These are phyloP conservation scores for Condylostylus longicornis DNA, from an alignment of 1,140 invertebrate genomes.

Conservation along the genomic window DNA sequence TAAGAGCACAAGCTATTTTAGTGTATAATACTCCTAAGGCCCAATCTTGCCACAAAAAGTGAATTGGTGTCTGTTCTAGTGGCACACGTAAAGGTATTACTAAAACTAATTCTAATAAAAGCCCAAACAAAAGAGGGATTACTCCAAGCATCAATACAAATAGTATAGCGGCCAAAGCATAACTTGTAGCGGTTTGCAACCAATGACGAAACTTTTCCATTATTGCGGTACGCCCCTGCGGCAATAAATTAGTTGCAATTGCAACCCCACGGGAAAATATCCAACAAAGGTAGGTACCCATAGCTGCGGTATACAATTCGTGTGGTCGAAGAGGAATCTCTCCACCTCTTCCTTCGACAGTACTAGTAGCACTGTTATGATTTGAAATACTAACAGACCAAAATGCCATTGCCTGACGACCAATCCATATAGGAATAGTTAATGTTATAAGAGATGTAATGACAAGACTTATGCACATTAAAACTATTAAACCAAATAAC, in stretches of 20 bases:
- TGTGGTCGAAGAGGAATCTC: constrained; percentile 59
- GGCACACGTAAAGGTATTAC: constrained; percentile 87
- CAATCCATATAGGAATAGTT: constrained; percentile 77
- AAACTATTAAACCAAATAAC: constrained; percentile 55
- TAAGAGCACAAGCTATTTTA: constrained; percentile 93
- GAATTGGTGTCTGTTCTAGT: constrained; percentile 81
- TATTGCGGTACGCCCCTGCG: constrained; percentile 68
- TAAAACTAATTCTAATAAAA: constrained; percentile 80
- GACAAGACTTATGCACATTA: constrained; percentile 75
- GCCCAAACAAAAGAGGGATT: constrained; percentile 81
- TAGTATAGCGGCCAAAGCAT: constrained; percentile 45
- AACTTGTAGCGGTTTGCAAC: constrained; percentile 49
- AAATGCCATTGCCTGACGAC: constrained; percentile 70
- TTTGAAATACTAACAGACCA: constrained; percentile 48
- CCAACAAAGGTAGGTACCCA: constrained; percentile 85
- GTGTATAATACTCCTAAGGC: constrained; percentile 91
- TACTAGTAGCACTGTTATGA: constrained; percentile 39
- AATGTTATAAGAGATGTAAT: constrained; percentile 35
- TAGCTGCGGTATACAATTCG: constrained; percentile 86
- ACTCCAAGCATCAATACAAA: constrained; percentile 71
- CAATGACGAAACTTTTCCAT: constrained; percentile 58
- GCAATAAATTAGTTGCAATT: constrained; percentile 70
- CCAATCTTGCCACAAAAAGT: constrained; percentile 96
- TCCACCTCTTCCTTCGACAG: constrained; percentile 26
- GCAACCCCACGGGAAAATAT: constrained; percentile 60